Conservation (phyloP, 2,113 vertebrate genomes). For the Paradoxurus hermaphroditus region DNA sequence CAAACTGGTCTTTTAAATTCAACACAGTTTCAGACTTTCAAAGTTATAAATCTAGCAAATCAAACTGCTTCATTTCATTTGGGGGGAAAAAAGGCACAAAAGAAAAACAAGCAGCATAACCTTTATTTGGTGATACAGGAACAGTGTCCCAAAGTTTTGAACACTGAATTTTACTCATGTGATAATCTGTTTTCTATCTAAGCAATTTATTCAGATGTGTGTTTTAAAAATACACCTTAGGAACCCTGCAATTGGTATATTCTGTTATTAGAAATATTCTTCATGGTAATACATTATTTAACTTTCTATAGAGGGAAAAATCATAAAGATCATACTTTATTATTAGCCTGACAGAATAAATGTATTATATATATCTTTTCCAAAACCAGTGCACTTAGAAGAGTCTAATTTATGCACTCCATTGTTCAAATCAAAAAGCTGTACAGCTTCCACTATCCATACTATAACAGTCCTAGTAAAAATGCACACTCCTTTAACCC, state of each 20-base stretch:
- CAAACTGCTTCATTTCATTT: conserved; percentile 52
- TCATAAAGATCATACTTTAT: conserved; percentile 81
- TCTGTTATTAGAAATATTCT: conserved; percentile 81
- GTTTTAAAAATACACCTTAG: conserved; percentile 81
- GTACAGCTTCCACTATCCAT: conserved; percentile 82
- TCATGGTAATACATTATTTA: conserved; percentile 85
- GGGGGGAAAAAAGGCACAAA: conserved; percentile 70
- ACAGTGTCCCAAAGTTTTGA: conserved; percentile 75
- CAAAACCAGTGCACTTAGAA: conserved; percentile 79
- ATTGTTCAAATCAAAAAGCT: conserved; percentile 81
- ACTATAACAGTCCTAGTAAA: conserved; percentile 74
- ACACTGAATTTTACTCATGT: conserved; percentile 63
- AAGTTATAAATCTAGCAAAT: conserved; percentile 3
- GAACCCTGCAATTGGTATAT: conserved; percentile 78
- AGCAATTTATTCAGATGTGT: conserved; percentile 74
- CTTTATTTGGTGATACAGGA: conserved; percentile 92
- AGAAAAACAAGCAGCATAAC: conserved; percentile 87
- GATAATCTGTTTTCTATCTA: conserved; percentile 71
- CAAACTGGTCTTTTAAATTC: conserved; percentile 20
- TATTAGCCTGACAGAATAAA: conserved; percentile 81
- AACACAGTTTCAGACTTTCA: neutral
- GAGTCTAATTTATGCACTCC: conserved; percentile 78
- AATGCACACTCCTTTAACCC: conserved; percentile 76
- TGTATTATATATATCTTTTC: conserved; percentile 75
- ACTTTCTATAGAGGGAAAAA: conserved; percentile 81